Conservation (phyloP, 2,797 vertebrate genomes). For the Rhyacichthys aspro region DNA sequence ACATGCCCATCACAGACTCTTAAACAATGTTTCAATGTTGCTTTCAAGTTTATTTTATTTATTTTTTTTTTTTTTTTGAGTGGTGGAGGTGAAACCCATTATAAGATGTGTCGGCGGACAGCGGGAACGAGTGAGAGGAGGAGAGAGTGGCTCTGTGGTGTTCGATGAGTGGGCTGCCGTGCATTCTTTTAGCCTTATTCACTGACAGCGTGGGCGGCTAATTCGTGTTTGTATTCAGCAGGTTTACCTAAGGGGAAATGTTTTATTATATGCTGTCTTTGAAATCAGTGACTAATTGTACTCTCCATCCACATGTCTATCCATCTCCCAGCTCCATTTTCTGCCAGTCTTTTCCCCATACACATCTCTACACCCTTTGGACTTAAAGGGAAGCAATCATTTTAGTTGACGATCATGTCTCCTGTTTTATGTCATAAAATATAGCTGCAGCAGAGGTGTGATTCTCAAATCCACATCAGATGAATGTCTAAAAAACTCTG, state of each 20-base stretch:
- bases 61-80: slow-evolving; percentile 45
- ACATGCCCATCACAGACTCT: slow-evolving; percentile 62
- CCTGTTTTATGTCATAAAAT: slow-evolving; percentile 5
- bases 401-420: slow-evolving; percentile 8
- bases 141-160: slow-evolving; percentile 64
- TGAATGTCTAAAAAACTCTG: slow-evolving; percentile 18
- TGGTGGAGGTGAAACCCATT: slow-evolving; percentile 77
- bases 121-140: slow-evolving; percentile 52
- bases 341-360: slow-evolving; percentile 2
- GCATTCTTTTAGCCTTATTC: slow-evolving; percentile 85
- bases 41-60: slow-evolving; percentile 61
- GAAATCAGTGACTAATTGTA: slow-evolving; percentile 85
- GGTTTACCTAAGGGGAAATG: slow-evolving; percentile 85
- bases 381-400: neutral
- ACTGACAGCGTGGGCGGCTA: slow-evolving; percentile 79
- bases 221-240: slow-evolving; percentile 84
- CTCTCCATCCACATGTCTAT: slow-evolving; percentile 38
- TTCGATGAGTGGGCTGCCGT: slow-evolving; percentile 76
- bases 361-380: neutral
- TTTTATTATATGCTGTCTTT: slow-evolving; percentile 83
- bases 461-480: slow-evolving; percentile 5
- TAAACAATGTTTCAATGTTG: slow-evolving; percentile 71
- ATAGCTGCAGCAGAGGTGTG: slow-evolving; percentile 6
- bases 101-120: slow-evolving; percentile 71
- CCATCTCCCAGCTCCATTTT: slow-evolving; percentile 37